Percentiles rank a stretch among this genome's conserved stretches.
phyloP scores from a whole-genome alignment of 2,888 invertebrate genomes.

The Troilus luridus region DNA sequence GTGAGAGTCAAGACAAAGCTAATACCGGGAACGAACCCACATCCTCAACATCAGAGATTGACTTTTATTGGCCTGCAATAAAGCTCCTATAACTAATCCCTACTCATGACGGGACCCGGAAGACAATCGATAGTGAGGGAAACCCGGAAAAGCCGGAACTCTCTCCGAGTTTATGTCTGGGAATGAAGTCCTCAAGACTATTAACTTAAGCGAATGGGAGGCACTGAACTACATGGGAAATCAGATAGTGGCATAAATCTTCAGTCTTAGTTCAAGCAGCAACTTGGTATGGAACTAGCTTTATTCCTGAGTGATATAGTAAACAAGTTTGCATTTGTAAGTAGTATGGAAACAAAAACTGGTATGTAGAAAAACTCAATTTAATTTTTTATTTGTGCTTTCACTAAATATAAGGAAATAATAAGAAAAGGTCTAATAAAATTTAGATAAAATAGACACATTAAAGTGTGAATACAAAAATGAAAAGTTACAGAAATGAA shows the following conservation, averaged over 20 bases:
- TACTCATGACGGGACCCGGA: neutral
- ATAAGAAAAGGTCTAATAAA: too few relatives aligned
- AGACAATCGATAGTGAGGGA: neutral
- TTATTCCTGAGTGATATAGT: neutral
- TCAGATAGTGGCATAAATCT: neutral
- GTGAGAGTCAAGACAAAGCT: neutral
- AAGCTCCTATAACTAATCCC: slow-evolving; percentile 15
- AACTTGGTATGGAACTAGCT: neutral
- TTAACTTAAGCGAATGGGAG: neutral
- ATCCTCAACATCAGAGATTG: neutral
- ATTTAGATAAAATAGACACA: too few relatives aligned
- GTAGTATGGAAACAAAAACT: neutral
- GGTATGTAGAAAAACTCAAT: neutral
- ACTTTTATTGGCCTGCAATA: slow-evolving; percentile 7
- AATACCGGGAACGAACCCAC: neutral
- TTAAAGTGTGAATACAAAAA: too few relatives aligned
- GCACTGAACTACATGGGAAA: neutral
- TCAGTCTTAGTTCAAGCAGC: neutral
- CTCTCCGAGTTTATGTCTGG: neutral
- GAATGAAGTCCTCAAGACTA: neutral
- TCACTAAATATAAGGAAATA: too few relatives aligned
- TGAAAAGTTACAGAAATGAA: too few relatives aligned
- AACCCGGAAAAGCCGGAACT: neutral
- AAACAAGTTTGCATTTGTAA: neutral
- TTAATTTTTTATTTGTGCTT: too few relatives aligned